Base-by-base conservation (phyloP, 2,888 invertebrate species). In the Poecilus cupreus region DNA sequence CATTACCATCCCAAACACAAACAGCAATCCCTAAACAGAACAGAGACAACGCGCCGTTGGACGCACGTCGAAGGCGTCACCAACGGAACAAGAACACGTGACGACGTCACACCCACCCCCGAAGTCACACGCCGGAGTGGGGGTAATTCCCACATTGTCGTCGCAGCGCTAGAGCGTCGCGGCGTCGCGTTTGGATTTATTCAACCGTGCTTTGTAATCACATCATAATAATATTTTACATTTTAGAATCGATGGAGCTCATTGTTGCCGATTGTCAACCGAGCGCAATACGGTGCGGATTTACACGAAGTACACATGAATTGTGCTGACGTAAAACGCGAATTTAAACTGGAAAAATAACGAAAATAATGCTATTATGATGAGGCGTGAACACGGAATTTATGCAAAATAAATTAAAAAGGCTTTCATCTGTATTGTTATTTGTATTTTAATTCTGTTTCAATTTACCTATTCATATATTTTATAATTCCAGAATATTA, bases 201-300 rank as follows among this genome's bases (percentile, higher is more conserved):
- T 91, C 92, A 93, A 91, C 91, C 93, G 93, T 91, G 90, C 90
- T 90, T 88, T 87, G 90, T 94, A 94, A 94, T 93, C 94, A 91
- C 92, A 93, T 94, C 93, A 93, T 89, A 89, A 89, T 89, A 89
- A 89, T 89, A 89, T 88, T 89, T 89, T 88, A 88, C 88, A 88
- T 89, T 89, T 88, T 90, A 90, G 90, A 90, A 80, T 88, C 87
- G 86, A 86, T 85, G 85, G 84, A 80, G 70, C 57, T 39, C 75
- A 70, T 82, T 80, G 76, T 80, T 46, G 10, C 0, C 68, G 39
- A 54, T 72, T 81, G 72, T 77, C 64, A 60, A 32, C 79, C 43
- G 68, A 79, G 68, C 68, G 79, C 20, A 37, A 76, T 54, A 51
- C 76, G 22, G 18, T 20, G 16, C 22, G 46, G 79, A 64, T 79